Conservation (phyloP, 2,888 invertebrate genomes). For the Zhuqinia jingwanae region DNA sequence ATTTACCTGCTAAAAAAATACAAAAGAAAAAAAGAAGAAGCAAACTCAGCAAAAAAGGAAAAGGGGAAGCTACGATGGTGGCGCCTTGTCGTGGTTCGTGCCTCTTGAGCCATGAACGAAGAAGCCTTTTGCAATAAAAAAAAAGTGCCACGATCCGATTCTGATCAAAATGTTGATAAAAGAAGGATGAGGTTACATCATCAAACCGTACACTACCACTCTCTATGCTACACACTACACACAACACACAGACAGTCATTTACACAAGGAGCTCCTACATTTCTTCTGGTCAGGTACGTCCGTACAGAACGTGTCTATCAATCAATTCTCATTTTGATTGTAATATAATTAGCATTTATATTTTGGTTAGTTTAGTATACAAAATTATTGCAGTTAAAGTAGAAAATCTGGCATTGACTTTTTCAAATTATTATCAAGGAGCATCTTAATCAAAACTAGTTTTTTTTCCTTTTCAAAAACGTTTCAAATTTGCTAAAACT, state of each 20-base stretch:
- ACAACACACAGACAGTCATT: conserved; percentile 18
- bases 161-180: background rate
- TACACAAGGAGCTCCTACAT: conserved; percentile 14
- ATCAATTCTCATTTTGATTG: background rate
- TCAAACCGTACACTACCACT: background rate
- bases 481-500: too few species aligned
- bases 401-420: background rate
- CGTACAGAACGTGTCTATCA: conserved; percentile 46
- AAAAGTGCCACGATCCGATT: conserved; percentile 29
- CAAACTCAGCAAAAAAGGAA: background rate
- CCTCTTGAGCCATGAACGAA: conserved; percentile 9
- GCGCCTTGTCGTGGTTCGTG: conserved; percentile 1
- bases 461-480: background rate
- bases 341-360: background rate
- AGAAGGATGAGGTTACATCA: background rate
- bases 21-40: conserved; percentile 10
- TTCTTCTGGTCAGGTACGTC: conserved; percentile 33
- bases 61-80: background rate
- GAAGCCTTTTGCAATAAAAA: conserved; percentile 21
- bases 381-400: background rate
- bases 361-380: background rate
- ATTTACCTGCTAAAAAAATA: conserved; percentile 43
- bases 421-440: background rate
- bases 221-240: conserved; percentile 5
- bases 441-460: too few species aligned